These are phyloP conservation scores for Zygogramma bicolorata DNA, from an alignment of 2,888 invertebrate genomes.

Conservation along the genomic window DNA sequence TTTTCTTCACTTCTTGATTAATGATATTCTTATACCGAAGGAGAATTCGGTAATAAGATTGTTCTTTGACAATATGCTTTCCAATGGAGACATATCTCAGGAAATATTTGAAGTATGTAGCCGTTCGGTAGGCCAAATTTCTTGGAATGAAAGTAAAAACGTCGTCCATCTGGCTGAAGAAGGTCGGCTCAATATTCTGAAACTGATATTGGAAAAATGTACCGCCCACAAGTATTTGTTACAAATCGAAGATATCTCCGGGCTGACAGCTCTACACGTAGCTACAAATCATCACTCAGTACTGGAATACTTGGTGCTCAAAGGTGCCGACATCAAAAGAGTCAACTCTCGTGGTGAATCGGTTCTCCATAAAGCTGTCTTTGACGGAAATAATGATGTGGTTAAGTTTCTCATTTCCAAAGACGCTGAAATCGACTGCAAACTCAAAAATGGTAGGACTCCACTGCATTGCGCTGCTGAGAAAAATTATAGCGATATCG, in stretches of 20 bases:
- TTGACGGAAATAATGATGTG: neutral
- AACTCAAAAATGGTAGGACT: neutral
- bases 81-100: neutral
- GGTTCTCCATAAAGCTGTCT: neutral
- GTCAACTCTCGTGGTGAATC: neutral
- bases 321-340: neutral
- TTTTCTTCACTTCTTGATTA: constrained; percentile 6
- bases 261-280: neutral
- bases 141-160: constrained; percentile 3
- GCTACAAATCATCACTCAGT: neutral
- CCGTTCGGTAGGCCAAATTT: neutral
- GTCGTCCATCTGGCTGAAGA: neutral
- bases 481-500: neutral
- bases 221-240: constrained; percentile 2
- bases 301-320: neutral
- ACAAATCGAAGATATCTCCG: constrained; percentile 8
- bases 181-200: constrained; percentile 23
- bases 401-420: neutral
- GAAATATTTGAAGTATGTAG: neutral
- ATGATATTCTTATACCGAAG: neutral
- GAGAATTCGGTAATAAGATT: neutral
- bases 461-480: constrained; percentile 7
- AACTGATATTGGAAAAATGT: constrained; percentile 14
- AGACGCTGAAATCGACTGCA: neutral
- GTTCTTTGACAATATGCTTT: neutral